These are phyloP conservation scores for Chiroxiphia lanceolata DNA, from an alignment of 2,797 vertebrate species.

Conservation along the genomic window DNA sequence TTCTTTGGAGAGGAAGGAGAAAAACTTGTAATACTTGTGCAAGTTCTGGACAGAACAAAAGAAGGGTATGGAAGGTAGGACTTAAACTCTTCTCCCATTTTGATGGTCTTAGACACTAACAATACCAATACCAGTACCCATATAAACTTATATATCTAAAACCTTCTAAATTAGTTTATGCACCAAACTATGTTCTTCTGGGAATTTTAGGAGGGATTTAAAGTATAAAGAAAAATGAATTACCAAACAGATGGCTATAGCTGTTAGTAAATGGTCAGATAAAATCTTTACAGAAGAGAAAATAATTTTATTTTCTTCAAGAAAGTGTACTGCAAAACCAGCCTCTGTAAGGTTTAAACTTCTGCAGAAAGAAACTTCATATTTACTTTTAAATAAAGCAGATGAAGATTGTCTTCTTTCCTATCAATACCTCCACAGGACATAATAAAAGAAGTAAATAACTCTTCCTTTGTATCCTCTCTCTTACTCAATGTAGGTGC, in stretches of 20 bases:
- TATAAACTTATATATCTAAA: neutral
- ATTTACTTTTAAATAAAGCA: conserved; percentile 1
- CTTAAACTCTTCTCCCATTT: neutral
- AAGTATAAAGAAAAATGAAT: neutral
- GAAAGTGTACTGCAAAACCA: neutral
- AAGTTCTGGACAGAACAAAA: neutral
- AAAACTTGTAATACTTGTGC: neutral
- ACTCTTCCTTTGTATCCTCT: neutral
- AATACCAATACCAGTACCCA: neutral
- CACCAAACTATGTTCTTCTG: neutral
- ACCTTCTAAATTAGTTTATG: neutral
- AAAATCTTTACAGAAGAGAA: neutral
- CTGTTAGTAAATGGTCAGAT: neutral
- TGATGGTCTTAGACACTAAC: neutral
- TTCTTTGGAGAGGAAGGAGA: neutral
- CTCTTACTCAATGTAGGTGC: neutral
- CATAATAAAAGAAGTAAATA: neutral
- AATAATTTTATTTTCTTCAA: neutral
- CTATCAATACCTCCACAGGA: conserved; percentile 2
- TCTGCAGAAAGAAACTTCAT: neutral
- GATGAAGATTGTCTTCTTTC: neutral
- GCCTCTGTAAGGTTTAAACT: neutral
- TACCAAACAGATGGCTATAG: neutral
- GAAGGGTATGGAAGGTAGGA: fast-evolving
- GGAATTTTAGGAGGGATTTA: neutral